Evolutionary conservation across 2,888 invertebrate genomes (phyloP).

Genomic region (Dynastes grantii): DNA sequence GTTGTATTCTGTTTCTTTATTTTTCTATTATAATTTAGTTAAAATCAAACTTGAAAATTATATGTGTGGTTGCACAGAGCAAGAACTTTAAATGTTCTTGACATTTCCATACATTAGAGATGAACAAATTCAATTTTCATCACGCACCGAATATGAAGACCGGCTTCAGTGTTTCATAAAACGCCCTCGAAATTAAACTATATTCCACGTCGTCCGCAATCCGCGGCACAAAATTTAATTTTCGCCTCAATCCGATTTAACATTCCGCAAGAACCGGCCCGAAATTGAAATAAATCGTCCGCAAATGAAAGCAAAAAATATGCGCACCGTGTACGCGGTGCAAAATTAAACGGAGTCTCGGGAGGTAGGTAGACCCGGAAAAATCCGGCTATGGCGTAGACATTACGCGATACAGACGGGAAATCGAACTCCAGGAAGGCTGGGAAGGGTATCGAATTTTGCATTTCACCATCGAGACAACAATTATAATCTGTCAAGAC

Average conservation of each 20-base stretch:
- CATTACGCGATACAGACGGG: not conserved
- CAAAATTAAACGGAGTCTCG: conserved; percentile 42
- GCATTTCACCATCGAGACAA: conserved; percentile 37
- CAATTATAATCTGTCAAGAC: conserved; percentile 49
- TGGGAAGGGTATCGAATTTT: conserved; percentile 28
- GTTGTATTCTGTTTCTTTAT: too few species aligned
- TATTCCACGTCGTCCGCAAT: not conserved
- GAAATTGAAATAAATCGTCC: conserved; percentile 48
- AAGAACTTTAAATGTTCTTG: too few species aligned
- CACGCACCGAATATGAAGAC: too few species aligned
- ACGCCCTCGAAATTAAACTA: not conserved
- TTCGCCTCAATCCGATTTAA: conserved; percentile 48
- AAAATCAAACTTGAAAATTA: too few species aligned
- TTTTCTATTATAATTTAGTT: too few species aligned
- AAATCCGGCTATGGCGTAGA: not conserved
- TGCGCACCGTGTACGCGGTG: not conserved
- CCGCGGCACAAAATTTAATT: conserved; percentile 41
- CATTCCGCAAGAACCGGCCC: conserved; percentile 29
- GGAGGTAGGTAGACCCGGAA: conserved; percentile 29
- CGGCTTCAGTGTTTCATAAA: too few species aligned
- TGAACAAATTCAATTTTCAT: too few species aligned
- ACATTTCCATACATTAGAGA: not conserved
- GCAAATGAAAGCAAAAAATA: conserved; percentile 41
- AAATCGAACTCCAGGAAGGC: conserved; percentile 20
- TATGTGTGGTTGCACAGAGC: too few species aligned